Evolutionary conservation across 2,113 vertebrate genomes (phyloP), one percentile per base, ranked within the genome.

Genomic region (Platysternon megacephalum): DNA sequence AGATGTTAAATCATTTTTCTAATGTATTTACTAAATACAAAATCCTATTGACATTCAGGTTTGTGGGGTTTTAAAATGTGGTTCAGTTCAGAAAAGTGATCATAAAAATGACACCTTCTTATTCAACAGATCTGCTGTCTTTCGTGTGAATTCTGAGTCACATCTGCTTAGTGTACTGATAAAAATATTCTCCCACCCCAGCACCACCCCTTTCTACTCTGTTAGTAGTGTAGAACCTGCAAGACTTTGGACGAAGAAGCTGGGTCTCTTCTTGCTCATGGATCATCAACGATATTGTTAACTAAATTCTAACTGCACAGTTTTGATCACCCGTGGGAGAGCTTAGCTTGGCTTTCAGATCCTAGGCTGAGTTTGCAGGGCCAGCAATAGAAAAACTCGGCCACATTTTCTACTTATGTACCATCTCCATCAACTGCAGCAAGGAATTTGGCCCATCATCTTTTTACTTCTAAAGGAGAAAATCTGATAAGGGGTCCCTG

Each of bases 151-250:
- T 97, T 95, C 93, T 91, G 85, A 97, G 90, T 95, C 87, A 92
- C 93, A 95, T 93, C 95, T 97, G 96, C 97, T 97, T 95, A 96
- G 97, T 97, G 97, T 97, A 92, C 90, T 79, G 93, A 85, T 95
- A 96, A 97, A 95, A 95, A 92, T 95, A 79, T 81, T 46, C 87
- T 97, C 83, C 78, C 95, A 96, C 95, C 94, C 32, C 93, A 95
- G 96, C 97, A 97, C 85, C 87, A 95, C 86, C 82, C 92, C 84
- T 2, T 14, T 42, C 24, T 78, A 14, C 42, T 46, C 24, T 11
- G 19, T 65, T 90, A 91, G 88, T 86, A 87, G 80, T 3, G 0
- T 53, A 95, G 89, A 85, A 90, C 58, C 39, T 87, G n/a, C 81
- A 81, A 85, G 86, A 76, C 81, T 87, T 46, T 95, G 90, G 85